phyloP scores from a whole-genome alignment of 2,797 vertebrate species.

The Pempheris klunzingeri region DNA sequence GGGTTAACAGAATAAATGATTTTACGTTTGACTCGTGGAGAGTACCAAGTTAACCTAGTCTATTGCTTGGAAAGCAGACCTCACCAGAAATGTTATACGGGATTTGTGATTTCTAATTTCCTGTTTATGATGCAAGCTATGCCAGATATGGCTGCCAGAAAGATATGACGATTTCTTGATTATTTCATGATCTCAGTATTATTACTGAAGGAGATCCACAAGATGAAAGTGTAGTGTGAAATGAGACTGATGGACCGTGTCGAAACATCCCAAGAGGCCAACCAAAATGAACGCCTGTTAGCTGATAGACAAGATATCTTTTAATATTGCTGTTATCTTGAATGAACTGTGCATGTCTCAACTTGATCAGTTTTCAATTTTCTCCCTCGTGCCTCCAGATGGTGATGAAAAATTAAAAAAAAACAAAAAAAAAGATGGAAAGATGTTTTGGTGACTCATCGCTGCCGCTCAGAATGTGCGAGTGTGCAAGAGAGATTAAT shows the following conservation, averaged over 20 bases:
- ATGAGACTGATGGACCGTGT: slow-evolving; percentile 27
- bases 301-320: slow-evolving; percentile 5
- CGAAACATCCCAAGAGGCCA: not conserved
- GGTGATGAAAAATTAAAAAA: slow-evolving; percentile 12
- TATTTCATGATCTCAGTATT: slow-evolving; percentile 29
- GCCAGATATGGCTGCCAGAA: slow-evolving; percentile 1
- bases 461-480: slow-evolving; percentile 23
- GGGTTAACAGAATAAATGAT: slow-evolving; percentile 25
- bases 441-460: slow-evolving; percentile 20
- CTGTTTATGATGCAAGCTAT: slow-evolving; percentile 18
- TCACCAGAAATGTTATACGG: slow-evolving; percentile 3
- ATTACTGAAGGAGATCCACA: not conserved
- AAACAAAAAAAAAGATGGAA: no score
- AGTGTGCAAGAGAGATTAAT: not conserved
- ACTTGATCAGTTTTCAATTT: slow-evolving; percentile 17
- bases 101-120: not conserved
- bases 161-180: slow-evolving; percentile 21
- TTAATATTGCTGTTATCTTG: slow-evolving; percentile 1
- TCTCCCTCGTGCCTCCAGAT: not conserved
- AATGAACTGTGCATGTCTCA: slow-evolving; percentile 12
- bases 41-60: slow-evolving; percentile 1
- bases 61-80: slow-evolving; percentile 37
- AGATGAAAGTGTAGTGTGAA: slow-evolving; percentile 19
- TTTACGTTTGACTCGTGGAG: slow-evolving; percentile 15
- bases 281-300: not conserved